phyloP scores from a whole-genome alignment of 1,140 invertebrate species.

The Radopholus similis region DNA sequence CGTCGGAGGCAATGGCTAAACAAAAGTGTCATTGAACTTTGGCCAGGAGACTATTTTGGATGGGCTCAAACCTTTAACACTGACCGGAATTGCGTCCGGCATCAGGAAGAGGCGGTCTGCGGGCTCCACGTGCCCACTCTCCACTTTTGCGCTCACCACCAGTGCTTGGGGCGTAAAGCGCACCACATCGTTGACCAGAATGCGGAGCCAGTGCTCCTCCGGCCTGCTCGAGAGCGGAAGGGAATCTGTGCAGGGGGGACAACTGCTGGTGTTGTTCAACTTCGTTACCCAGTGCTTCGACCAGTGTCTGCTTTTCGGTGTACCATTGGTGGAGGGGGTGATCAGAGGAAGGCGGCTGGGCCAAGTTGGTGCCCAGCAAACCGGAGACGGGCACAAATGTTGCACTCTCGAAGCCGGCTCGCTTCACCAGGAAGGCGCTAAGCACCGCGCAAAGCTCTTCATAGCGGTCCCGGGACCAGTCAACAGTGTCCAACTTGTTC shows the following conservation, averaged over 20 bases:
- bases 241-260: slow-evolving; percentile 9
- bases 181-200: slow-evolving; percentile 87
- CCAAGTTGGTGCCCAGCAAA: slow-evolving; percentile 85
- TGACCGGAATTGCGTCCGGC: slow-evolving; percentile 75
- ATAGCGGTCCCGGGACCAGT: slow-evolving; percentile 70
- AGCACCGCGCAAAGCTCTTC: slow-evolving; percentile 80
- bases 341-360: slow-evolving; percentile 71
- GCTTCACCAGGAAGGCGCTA: slow-evolving; percentile 82
- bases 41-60: not conserved
- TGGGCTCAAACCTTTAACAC: slow-evolving; percentile 69
- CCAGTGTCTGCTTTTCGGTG: slow-evolving; percentile 70
- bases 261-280: slow-evolving; percentile 62
- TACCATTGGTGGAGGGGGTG: slow-evolving; percentile 76
- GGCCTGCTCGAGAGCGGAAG: slow-evolving; percentile 68
- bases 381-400: slow-evolving; percentile 92
- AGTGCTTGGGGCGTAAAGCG: slow-evolving; percentile 77
- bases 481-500: slow-evolving; percentile 65
- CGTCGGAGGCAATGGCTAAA: slow-evolving; percentile 33
- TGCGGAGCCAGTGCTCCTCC: slow-evolving; percentile 81
- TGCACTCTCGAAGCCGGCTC: slow-evolving; percentile 71
- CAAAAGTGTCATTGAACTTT: not conserved
- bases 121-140: slow-evolving; percentile 77
- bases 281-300: slow-evolving; percentile 74
- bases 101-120: slow-evolving; percentile 83
- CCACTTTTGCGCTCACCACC: slow-evolving; percentile 80